Evolutionary conservation across 2,888 invertebrate genomes (phyloP).

Genomic region (Agriopis marginaria): DNA sequence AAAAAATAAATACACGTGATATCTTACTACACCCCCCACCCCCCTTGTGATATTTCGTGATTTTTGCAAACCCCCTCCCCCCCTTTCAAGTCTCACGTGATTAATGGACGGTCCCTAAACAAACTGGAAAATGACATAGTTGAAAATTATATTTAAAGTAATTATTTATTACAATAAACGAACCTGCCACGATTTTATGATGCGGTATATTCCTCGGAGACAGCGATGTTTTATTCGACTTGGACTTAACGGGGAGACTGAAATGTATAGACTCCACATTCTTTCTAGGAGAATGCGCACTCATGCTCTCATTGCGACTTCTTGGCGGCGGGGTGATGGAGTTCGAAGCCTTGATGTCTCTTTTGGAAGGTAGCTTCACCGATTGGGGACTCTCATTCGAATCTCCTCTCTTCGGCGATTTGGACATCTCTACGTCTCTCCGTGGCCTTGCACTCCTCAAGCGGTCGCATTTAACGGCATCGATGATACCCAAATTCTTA

Average conservation of each 20-base stretch:
- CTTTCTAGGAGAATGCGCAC: slow-evolving; percentile 64
- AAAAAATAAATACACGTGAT: too few species aligned
- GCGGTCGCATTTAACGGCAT: slow-evolving; percentile 63
- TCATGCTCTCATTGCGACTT: slow-evolving; percentile 49
- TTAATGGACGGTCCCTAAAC: too few species aligned
- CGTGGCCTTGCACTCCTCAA: slow-evolving; percentile 52
- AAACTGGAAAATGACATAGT: too few species aligned
- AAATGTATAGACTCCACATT: slow-evolving; percentile 67
- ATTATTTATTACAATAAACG: too few species aligned
- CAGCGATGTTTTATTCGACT: slow-evolving; percentile 58
- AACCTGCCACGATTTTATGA: slow-evolving; percentile 80
- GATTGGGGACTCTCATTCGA: slow-evolving; percentile 60
- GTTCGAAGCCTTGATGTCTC: slow-evolving; percentile 52
- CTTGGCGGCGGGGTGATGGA: slow-evolving; percentile 49
- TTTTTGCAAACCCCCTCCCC: too few species aligned
- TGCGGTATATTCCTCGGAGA: slow-evolving; percentile 64
- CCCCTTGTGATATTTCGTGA: too few species aligned
- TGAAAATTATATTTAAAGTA: not conserved
- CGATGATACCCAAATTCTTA: slow-evolving; percentile 67
- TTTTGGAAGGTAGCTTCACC: slow-evolving; percentile 51
- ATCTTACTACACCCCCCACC: too few species aligned
- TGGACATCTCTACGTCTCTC: slow-evolving; percentile 32
- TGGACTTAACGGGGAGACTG: slow-evolving; percentile 62
- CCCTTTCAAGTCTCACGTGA: too few species aligned
- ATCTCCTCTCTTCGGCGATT: slow-evolving; percentile 14